Evolutionary conservation across 1,140 invertebrate species (phyloP).

Genomic region (Bombus consobrinus): DNA sequence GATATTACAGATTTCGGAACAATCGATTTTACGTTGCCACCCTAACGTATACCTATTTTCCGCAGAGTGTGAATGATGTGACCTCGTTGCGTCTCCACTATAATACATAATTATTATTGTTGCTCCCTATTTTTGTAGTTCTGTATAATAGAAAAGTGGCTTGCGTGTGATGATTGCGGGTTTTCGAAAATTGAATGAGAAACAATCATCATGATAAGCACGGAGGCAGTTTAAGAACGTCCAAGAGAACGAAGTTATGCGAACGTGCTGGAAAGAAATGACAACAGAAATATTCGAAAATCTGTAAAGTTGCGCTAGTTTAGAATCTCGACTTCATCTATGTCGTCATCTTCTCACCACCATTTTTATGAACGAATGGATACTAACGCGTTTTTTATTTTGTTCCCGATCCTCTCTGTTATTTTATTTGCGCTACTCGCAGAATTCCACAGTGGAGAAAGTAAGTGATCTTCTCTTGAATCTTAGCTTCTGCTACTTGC

Average conservation of each 20-base stretch:
- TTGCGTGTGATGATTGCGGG: conserved; percentile 65
- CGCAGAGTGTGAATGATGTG: conserved; percentile 77
- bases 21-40: conserved; percentile 53
- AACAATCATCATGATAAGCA: conserved; percentile 30
- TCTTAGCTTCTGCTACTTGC: conserved; percentile 76
- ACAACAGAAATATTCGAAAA: conserved; percentile 58
- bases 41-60: conserved; percentile 59
- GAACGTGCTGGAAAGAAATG: conserved; percentile 5
- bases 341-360: conserved; percentile 72
- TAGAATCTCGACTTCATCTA: conserved; percentile 55
- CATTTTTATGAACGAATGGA: conserved; percentile 77
- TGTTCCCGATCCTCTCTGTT: conserved; percentile 83
- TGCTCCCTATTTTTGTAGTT: conserved; percentile 57
- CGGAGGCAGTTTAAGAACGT: neutral
- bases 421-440: conserved; percentile 83
- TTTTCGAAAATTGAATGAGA: conserved; percentile 68
- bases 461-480: conserved; percentile 81
- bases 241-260: neutral
- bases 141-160: conserved; percentile 61
- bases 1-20: conserved; percentile 57
- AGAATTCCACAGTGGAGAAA: conserved; percentile 84
- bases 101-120: conserved; percentile 83
- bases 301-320: conserved; percentile 63
- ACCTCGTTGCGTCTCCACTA: conserved; percentile 75
- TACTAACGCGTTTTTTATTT: conserved; percentile 84